Conservation (phyloP, 2,797 vertebrate genomes). For the Eospalax fontanierii region DNA sequence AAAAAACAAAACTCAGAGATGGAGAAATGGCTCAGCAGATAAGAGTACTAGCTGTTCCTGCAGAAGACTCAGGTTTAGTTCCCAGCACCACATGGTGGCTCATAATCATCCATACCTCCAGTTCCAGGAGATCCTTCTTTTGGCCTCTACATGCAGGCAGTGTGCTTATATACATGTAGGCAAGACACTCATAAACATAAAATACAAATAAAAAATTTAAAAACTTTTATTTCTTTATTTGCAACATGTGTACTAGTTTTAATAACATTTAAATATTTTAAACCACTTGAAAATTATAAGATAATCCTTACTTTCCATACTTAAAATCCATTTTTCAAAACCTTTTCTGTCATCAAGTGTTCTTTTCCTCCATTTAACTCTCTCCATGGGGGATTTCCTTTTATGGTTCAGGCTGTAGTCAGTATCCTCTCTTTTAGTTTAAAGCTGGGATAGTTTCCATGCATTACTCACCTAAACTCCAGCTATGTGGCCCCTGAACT, state of each 20-base stretch:
- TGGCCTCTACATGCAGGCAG: too few species aligned
- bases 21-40: too few species aligned
- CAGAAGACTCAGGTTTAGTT: too few species aligned
- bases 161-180: too few species aligned
- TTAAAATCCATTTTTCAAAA: conserved; percentile 47
- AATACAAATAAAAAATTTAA: too few species aligned
- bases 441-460: not conserved
- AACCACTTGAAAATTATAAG: conserved; percentile 38
- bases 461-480: not conserved
- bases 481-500: not conserved
- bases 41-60: too few species aligned
- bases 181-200: too few species aligned
- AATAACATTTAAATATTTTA: conserved; percentile 6
- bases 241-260: not conserved
- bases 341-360: not conserved
- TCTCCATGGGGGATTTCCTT: not conserved
- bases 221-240: conserved; percentile 41
- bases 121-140: too few species aligned
- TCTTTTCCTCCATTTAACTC: not conserved
- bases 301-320: conserved; percentile 46
- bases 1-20: not conserved
- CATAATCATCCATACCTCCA: too few species aligned
- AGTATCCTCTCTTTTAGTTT: conserved; percentile 45
- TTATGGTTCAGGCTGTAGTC: conserved; percentile 43
- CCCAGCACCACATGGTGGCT: too few species aligned